Evolutionary conservation across 2,888 invertebrate species (phyloP).

Genomic region (Lithophane socia): DNA sequence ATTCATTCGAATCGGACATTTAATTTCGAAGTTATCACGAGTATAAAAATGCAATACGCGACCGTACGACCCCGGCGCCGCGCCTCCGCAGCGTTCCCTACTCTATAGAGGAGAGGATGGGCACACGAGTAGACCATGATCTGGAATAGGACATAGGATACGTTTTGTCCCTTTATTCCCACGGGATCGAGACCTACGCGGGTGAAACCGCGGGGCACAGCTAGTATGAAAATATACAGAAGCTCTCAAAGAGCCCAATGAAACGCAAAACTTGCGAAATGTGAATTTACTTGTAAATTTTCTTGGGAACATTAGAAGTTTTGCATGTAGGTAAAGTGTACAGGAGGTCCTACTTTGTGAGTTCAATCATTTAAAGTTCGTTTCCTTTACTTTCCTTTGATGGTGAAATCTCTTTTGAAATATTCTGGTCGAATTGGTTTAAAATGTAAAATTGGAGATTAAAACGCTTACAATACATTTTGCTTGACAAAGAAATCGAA

Average conservation of each 20-base stretch:
- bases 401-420: slow-evolving; percentile 41
- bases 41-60: no score
- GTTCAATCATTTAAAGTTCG: slow-evolving; percentile 30
- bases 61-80: no score
- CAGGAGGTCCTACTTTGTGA: slow-evolving; percentile 19
- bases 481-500: neutral
- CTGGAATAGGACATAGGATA: no score
- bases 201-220: no score
- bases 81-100: no score
- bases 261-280: slow-evolving; percentile 32
- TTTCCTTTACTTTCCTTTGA: slow-evolving; percentile 36
- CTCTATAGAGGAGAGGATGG: no score
- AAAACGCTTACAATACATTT: neutral
- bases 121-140: no score
- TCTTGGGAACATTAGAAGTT: slow-evolving; percentile 27
- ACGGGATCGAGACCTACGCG: no score
- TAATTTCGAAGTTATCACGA: no score
- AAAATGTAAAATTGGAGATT: slow-evolving; percentile 5
- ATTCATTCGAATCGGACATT: no score
- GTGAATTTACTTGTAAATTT: slow-evolving; percentile 29
- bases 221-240: slow-evolving; percentile 4
- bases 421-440: slow-evolving; percentile 12
- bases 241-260: slow-evolving; percentile 26
- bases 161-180: no score
- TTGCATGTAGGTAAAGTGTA: neutral